phyloP scores from a whole-genome alignment of 2,113 vertebrate genomes.

The Australoheros scitulus region DNA sequence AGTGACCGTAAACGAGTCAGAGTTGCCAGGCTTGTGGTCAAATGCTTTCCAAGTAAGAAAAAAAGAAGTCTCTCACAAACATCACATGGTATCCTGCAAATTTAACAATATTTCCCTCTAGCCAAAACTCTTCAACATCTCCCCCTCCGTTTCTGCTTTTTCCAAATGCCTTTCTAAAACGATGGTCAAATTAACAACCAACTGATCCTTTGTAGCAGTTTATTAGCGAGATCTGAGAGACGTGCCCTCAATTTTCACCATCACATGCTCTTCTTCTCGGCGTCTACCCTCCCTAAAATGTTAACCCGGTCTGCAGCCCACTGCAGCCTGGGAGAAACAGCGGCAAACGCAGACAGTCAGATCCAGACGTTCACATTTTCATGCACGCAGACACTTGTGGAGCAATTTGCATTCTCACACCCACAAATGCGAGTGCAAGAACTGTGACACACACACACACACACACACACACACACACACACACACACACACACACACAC shows the following conservation, averaged over 20 bases:
- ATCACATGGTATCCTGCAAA: not conserved
- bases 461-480: not conserved
- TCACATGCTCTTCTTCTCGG: not conserved
- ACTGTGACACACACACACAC: slow-evolving; percentile 7
- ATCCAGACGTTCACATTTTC: not conserved
- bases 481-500: no score
- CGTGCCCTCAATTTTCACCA: slow-evolving; percentile 49
- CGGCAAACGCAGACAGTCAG: not conserved
- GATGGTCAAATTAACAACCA: slow-evolving; percentile 28
- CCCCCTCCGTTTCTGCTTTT: not conserved
- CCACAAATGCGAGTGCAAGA: slow-evolving; percentile 17
- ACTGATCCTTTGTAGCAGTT: slow-evolving; percentile 12
- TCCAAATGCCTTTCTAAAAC: not conserved
- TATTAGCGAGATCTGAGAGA: slow-evolving; percentile 36
- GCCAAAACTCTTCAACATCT: not conserved
- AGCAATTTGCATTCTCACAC: slow-evolving; percentile 30
- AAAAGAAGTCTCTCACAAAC: slow-evolving; percentile 1
- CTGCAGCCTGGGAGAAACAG: not conserved
- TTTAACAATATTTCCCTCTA: not conserved
- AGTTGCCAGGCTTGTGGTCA: not conserved
- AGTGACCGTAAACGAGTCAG: not conserved
- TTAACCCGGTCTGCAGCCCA: slow-evolving; percentile 13
- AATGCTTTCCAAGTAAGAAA: not conserved
- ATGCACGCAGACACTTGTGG: slow-evolving; percentile 13
- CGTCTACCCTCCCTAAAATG: not conserved